phyloP scores from a whole-genome alignment of 2,888 invertebrate species.

The Eupithecia vulgata region DNA sequence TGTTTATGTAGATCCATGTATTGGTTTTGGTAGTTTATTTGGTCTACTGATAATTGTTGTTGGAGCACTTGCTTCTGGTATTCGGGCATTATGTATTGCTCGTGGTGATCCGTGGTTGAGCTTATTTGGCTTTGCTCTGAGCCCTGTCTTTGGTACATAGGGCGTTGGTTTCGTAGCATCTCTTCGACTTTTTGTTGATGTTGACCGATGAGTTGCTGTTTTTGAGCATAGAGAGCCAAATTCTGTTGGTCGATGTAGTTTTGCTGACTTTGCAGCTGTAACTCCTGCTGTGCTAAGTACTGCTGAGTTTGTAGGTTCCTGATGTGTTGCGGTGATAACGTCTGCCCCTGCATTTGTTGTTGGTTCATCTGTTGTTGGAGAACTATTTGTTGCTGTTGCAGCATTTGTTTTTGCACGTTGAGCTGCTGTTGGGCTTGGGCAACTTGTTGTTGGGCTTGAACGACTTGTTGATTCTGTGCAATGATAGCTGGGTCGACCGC shows the following conservation, averaged over 20 bases:
- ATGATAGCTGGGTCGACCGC: constrained; percentile 69
- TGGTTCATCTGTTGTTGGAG: constrained; percentile 79
- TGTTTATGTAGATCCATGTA: constrained; percentile 64
- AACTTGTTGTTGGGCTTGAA: constrained; percentile 77
- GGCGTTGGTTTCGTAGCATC: constrained; percentile 68
- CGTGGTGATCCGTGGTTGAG: constrained; percentile 64
- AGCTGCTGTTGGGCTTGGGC: constrained; percentile 77
- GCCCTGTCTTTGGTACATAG: constrained; percentile 73
- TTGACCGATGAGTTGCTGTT: constrained; percentile 80
- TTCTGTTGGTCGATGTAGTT: constrained; percentile 84
- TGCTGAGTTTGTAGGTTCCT: constrained; percentile 79
- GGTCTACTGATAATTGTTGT: constrained; percentile 74
- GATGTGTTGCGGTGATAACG: constrained; percentile 75
- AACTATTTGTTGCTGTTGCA: constrained; percentile 78
- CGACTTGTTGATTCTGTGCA: constrained; percentile 76
- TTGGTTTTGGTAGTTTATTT: constrained; percentile 63
- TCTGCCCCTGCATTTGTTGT: constrained; percentile 77
- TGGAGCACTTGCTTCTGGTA: constrained; percentile 67
- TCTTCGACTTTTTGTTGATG: constrained; percentile 81
- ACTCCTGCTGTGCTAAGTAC: constrained; percentile 79
- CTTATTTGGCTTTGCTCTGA: constrained; percentile 79
- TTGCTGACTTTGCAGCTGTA: constrained; percentile 81
- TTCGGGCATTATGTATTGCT: constrained; percentile 64
- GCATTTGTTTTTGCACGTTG: constrained; percentile 78
- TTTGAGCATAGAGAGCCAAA: constrained; percentile 78